These are phyloP conservation scores for Drosophila yooni DNA, from an alignment of 2,888 invertebrate genomes.

Conservation along the genomic window DNA sequence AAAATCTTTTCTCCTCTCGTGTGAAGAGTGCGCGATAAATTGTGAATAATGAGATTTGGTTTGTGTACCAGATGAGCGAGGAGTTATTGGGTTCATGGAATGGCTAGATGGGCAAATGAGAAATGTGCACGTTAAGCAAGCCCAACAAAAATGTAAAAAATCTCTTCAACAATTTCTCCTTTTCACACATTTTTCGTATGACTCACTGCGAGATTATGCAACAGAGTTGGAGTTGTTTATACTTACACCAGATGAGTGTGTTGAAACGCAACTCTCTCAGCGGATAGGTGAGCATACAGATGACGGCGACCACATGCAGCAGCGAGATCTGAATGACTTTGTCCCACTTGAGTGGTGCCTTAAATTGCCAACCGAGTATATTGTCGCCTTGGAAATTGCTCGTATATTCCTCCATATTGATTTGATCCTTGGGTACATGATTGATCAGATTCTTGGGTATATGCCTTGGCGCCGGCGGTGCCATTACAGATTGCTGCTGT, in stretches of 20 bases:
- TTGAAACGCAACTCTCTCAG: slow-evolving; percentile 82
- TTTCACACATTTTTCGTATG: slow-evolving; percentile 2
- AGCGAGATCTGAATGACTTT: slow-evolving; percentile 87
- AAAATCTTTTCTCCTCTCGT: slow-evolving; percentile 40
- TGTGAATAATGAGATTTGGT: slow-evolving; percentile 64
- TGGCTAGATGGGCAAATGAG: slow-evolving; percentile 19
- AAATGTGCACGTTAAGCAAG: background rate
- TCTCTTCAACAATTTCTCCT: background rate
- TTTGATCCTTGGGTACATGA: slow-evolving; percentile 71
- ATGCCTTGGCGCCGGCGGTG: slow-evolving; percentile 6
- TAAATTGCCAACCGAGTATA: slow-evolving; percentile 85
- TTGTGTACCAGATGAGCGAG: slow-evolving; percentile 18
- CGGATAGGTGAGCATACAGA: slow-evolving; percentile 83
- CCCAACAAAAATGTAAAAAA: background rate
- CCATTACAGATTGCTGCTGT: slow-evolving; percentile 2
- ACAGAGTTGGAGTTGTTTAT: slow-evolving; percentile 16
- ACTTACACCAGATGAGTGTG: slow-evolving; percentile 88
- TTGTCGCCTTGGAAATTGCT: slow-evolving; percentile 80
- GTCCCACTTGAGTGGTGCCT: slow-evolving; percentile 88
- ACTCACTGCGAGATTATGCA: background rate
- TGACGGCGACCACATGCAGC: slow-evolving; percentile 86
- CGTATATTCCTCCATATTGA: slow-evolving; percentile 80
- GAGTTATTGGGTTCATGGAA: background rate
- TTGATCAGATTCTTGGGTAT: slow-evolving; percentile 50
- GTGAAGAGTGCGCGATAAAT: slow-evolving; percentile 46